Percentiles rank a stretch among this genome's conserved stretches.
Conservation (phyloP, 2,113 vertebrate genomes). For the Scomber japonicus region DNA sequence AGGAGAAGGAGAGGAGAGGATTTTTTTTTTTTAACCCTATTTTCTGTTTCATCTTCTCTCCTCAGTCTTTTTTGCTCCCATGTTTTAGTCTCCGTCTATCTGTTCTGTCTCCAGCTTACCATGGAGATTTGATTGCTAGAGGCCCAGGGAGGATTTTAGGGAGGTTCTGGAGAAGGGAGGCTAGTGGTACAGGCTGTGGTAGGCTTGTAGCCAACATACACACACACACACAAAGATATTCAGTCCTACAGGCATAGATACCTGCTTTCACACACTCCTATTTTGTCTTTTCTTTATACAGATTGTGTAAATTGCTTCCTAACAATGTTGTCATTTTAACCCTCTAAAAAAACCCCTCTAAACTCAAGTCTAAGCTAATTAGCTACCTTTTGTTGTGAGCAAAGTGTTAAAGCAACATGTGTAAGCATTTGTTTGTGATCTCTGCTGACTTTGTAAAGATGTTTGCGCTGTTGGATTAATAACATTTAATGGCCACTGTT, state of each 20-base stretch:
- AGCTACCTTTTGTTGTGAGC: constrained; percentile 64
- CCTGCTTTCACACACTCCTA: constrained; percentile 26
- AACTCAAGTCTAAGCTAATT: constrained; percentile 47
- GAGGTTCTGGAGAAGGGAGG: constrained; percentile 81
- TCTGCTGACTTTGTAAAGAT: constrained; percentile 80
- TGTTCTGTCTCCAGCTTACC: constrained; percentile 71
- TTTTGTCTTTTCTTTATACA: constrained; percentile 39
- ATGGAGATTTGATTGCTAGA: constrained; percentile 76
- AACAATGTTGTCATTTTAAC: constrained; percentile 54
- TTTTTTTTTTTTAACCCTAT: constrained; percentile 9
- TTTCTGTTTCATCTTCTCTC: constrained; percentile 54
- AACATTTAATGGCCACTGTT: constrained; percentile 84
- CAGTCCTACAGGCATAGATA: constrained; percentile 47
- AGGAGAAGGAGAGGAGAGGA: not conserved
- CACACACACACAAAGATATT: constrained; percentile 55
- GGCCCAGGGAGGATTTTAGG: constrained; percentile 80
- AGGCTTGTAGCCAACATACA: constrained; percentile 75
- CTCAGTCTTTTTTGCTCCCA: constrained; percentile 33
- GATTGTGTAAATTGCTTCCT: constrained; percentile 54
- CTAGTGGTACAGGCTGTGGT: constrained; percentile 81
- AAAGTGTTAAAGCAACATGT: constrained; percentile 78
- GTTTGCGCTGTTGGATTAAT: constrained; percentile 83
- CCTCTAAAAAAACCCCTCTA: constrained; percentile 20
- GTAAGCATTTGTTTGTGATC: constrained; percentile 81
- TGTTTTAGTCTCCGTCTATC: constrained; percentile 66